Evolutionary conservation across 1,140 invertebrate genomes (phyloP).

Genomic region (Drosophila nannoptera): DNA sequence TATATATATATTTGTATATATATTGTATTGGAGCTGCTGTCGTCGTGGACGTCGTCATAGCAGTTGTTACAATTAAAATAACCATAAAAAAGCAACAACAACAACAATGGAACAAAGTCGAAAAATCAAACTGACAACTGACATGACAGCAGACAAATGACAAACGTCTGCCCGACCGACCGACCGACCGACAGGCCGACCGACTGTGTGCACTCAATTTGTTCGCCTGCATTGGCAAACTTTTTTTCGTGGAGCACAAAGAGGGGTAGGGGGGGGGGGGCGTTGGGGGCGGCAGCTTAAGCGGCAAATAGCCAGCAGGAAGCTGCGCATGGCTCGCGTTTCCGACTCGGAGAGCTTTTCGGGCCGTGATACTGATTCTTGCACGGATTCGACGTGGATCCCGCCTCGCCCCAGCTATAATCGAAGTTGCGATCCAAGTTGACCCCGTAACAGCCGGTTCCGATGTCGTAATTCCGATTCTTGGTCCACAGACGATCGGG

Average conservation of each 20-base stretch:
- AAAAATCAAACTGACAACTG: conserved; percentile 77
- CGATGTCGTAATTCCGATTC: conserved; percentile 81
- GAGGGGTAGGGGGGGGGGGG: too few relatives aligned
- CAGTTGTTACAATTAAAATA: conserved; percentile 59
- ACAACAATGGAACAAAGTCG: conserved; percentile 47
- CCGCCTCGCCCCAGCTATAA: conserved; percentile 87
- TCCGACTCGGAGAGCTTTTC: conserved; percentile 90
- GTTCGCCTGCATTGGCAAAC: conserved; percentile 31
- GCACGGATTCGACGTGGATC: conserved; percentile 89
- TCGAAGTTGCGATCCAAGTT: conserved; percentile 91
- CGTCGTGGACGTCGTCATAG: conserved; percentile 46
- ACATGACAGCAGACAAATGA: conserved; percentile 77
- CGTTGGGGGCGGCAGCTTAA: conserved; percentile 8
- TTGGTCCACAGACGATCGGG: conserved; percentile 86
- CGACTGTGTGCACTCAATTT: conserved; percentile 68
- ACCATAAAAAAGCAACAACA: conserved; percentile 18
- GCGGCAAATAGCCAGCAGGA: conserved; percentile 79
- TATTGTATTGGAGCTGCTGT: conserved; percentile 6
- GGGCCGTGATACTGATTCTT: conserved; percentile 88
- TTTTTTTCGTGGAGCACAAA: background rate
- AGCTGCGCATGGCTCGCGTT: conserved; percentile 85
- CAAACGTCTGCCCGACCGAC: conserved; percentile 53
- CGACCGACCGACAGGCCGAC: too few relatives aligned
- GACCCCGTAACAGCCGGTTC: conserved; percentile 85
- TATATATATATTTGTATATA: conserved; percentile 8